Evolutionary conservation across 1,140 invertebrate species (phyloP).

Genomic region (Drosophila melanica): DNA sequence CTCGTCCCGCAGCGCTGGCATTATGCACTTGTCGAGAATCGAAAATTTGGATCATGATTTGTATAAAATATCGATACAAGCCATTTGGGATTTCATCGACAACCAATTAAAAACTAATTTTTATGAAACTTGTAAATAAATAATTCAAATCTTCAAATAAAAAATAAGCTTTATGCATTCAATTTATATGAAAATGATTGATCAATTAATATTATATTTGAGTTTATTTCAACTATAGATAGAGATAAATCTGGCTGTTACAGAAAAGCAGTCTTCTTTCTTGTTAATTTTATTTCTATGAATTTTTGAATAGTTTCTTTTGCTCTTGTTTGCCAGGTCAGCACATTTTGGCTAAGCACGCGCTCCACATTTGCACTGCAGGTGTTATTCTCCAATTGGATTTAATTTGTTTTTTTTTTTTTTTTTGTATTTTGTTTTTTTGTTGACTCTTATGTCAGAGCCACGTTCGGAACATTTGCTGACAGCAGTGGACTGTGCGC

Average conservation of each 20-base stretch:
- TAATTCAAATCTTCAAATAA: no score
- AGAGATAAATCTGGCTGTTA: no score
- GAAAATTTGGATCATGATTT: background rate
- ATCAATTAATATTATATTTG: no score
- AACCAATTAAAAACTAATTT: no score
- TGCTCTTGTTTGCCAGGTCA: slow-evolving; percentile 33
- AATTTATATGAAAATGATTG: no score
- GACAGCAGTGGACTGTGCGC: slow-evolving; percentile 43
- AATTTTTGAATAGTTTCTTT: slow-evolving; percentile 36
- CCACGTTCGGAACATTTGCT: slow-evolving; percentile 63
- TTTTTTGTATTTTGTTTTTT: slow-evolving; percentile 11
- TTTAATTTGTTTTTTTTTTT: slow-evolving; percentile 6
- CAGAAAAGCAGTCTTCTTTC: background rate
- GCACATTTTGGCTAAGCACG: slow-evolving; percentile 55
- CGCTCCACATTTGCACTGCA: slow-evolving; percentile 56
- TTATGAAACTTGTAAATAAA: no score
- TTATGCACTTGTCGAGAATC: no score
- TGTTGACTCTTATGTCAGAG: slow-evolving; percentile 27
- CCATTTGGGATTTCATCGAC: no score
- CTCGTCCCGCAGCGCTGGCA: no score
- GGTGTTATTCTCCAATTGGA: slow-evolving; percentile 53
- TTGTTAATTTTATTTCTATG: slow-evolving; percentile 44
- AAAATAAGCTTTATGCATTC: no score
- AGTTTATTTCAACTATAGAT: no score
- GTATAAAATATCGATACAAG: no score